Conservation (phyloP, 2,888 invertebrate species). For the Lepidonotus clava region DNA sequence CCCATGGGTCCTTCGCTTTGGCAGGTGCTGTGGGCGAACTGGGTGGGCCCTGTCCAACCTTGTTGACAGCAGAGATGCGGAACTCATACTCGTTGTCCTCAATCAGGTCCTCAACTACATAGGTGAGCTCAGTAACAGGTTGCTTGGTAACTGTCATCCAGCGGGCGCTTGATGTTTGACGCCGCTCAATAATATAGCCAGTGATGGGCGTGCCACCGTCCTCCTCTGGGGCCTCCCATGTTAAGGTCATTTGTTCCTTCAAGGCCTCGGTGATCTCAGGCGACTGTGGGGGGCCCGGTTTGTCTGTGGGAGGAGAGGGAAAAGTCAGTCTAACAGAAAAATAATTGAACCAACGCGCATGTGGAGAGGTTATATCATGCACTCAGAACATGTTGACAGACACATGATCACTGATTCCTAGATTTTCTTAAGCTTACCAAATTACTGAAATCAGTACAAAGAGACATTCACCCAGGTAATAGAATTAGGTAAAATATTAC, state of each 20-base stretch:
- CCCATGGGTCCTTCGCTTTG: conserved; percentile 70
- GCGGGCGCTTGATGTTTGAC: conserved; percentile 62
- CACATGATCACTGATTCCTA: no score
- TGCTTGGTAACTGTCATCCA: conserved; percentile 70
- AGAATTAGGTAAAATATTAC: no score
- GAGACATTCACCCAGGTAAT: no score
- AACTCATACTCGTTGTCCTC: conserved; percentile 83
- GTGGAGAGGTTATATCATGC: no score
- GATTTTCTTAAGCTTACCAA: no score
- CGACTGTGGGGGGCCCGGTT: conserved; percentile 65
- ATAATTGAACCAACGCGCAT: no score
- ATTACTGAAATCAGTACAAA: no score
- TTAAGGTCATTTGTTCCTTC: conserved; percentile 66
- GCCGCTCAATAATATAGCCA: conserved; percentile 68
- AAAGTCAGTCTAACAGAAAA: not conserved
- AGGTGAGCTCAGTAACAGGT: conserved; percentile 54
- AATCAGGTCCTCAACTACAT: conserved; percentile 69
- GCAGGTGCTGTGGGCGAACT: conserved; percentile 64
- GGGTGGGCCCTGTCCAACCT: conserved; percentile 84
- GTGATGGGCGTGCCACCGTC: conserved; percentile 70
- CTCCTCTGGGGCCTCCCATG: conserved; percentile 67
- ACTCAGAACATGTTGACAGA: no score
- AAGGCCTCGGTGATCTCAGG: conserved; percentile 67
- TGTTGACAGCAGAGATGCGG: conserved; percentile 80
- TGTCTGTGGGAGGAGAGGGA: conserved; percentile 63